Conservation (phyloP, 2,113 vertebrate species). For the Corythornis madagascariensis region DNA sequence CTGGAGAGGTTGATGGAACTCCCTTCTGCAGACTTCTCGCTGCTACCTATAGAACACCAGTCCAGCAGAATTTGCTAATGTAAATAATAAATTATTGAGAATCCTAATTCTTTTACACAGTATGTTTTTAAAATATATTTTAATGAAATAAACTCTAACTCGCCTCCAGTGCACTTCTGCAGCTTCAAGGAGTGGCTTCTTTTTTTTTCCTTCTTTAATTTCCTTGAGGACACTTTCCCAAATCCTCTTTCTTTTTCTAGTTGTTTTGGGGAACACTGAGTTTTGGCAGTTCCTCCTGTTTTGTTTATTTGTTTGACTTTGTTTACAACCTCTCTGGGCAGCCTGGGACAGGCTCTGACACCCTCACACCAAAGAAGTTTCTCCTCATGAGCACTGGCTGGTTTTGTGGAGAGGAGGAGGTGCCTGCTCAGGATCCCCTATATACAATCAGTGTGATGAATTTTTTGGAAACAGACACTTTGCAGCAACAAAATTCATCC, state of each 20-base stretch:
- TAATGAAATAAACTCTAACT: constrained; percentile 81
- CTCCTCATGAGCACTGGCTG: neutral
- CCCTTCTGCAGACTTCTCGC: neutral
- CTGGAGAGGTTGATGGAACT: neutral
- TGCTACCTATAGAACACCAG: constrained; percentile 60
- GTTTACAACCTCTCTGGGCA: no score
- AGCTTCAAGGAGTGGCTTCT: neutral
- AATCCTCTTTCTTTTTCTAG: neutral
- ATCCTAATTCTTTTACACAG: constrained; percentile 80
- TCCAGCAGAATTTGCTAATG: constrained; percentile 72
- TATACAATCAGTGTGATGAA: neutral
- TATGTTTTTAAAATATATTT: constrained; percentile 82
- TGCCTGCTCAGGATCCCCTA: neutral
- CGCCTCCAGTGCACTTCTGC: constrained; percentile 23
- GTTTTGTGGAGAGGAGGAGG: neutral
- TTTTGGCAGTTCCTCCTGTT: neutral
- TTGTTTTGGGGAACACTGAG: neutral
- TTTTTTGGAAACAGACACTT: neutral
- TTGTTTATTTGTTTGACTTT: no score
- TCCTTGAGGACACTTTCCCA: neutral
- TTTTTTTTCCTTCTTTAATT: neutral
- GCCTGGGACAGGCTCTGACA: no score
- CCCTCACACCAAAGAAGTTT: no score
- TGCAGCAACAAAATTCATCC: neutral
- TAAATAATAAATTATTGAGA: constrained; percentile 89